phyloP scores from a whole-genome alignment of 2,797 vertebrate genomes.

The Oreochromis mossambicus region DNA sequence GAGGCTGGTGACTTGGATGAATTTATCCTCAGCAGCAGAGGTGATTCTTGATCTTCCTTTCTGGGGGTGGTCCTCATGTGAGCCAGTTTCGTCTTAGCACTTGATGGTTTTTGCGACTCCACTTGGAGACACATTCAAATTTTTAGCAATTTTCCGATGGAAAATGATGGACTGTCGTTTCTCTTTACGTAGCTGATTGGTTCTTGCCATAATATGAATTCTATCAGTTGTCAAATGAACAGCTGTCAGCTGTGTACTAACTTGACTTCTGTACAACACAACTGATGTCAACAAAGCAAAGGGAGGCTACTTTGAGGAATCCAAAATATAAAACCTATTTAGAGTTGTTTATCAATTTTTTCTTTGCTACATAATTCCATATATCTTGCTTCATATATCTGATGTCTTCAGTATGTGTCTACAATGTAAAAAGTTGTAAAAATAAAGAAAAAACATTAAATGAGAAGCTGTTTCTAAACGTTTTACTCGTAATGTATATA shows the following conservation, averaged over 20 bases:
- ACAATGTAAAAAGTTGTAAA: not conserved
- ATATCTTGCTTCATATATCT: not conserved
- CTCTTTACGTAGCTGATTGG: not conserved
- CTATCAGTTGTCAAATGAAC: not conserved
- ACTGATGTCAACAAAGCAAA: not conserved
- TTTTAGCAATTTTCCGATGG: not conserved
- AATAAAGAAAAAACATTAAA: not conserved
- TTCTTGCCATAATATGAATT: not conserved
- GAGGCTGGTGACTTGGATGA: not conserved
- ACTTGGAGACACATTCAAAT: not conserved
- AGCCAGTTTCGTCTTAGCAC: not conserved
- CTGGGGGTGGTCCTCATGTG: not conserved
- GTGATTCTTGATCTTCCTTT: not conserved
- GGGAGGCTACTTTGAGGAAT: not conserved
- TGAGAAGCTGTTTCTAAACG: not conserved
- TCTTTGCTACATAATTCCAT: not conserved
- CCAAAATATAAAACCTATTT: not conserved
- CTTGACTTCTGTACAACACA: not conserved
- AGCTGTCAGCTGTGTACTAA: not conserved
- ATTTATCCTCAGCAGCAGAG: not conserved
- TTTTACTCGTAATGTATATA: not conserved
- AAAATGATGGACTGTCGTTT: not conserved
- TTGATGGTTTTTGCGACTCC: not conserved
- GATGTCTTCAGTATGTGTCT: not conserved
- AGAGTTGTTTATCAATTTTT: not conserved